These are phyloP conservation scores for Anodontia alba DNA, from an alignment of 2,888 invertebrate species.

Conservation along the genomic window DNA sequence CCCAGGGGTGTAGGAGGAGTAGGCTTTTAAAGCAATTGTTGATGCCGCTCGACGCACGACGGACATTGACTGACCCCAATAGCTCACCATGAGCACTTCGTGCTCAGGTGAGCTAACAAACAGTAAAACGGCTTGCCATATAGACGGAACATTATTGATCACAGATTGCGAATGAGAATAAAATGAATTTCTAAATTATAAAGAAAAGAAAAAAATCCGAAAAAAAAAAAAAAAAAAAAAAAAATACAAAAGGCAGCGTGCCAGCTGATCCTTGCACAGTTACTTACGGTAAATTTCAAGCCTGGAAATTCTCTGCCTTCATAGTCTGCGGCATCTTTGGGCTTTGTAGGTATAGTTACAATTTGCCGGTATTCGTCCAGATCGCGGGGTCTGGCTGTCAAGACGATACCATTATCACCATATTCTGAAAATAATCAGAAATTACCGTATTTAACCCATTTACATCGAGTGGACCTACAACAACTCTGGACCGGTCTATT, in stretches of 20 bases:
- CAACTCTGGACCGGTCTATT: too few species aligned
- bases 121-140: neutral
- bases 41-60: too few species aligned
- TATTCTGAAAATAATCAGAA: slow-evolving; percentile 27
- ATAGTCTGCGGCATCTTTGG: slow-evolving; percentile 34
- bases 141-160: neutral
- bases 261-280: neutral
- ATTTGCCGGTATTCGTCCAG: slow-evolving; percentile 25
- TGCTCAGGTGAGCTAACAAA: neutral
- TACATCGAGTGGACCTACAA: too few species aligned
- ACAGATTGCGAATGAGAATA: neutral
- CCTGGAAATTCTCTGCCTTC: slow-evolving; percentile 15
- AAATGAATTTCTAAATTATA: neutral
- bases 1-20: too few species aligned
- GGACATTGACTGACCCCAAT: too few species aligned
- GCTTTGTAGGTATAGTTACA: slow-evolving; percentile 35
- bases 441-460: too few species aligned
- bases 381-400: slow-evolving; percentile 13
- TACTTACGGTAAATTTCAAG: neutral
- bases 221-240: too few species aligned
- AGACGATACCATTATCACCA: slow-evolving; percentile 32
- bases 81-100: too few species aligned
- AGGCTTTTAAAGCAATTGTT: too few species aligned
- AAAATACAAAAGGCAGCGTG: neutral
- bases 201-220: too few species aligned